These are phyloP conservation scores for Turdus rufiventris DNA, from an alignment of 2,113 vertebrate genomes.

Conservation along the genomic window DNA sequence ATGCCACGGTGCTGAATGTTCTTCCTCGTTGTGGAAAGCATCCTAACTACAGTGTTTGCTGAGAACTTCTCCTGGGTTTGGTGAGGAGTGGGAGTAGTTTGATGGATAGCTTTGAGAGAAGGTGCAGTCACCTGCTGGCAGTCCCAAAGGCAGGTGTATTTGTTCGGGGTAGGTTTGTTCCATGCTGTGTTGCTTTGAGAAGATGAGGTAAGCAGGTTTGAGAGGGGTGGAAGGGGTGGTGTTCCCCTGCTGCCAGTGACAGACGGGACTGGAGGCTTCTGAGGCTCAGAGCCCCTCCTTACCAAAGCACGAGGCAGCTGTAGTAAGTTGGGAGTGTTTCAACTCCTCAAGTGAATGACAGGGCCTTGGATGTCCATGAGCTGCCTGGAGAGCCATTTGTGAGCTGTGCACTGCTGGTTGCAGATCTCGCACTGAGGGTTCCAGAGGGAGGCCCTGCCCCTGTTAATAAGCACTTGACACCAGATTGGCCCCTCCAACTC, in stretches of 20 bases:
- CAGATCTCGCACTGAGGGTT: neutral
- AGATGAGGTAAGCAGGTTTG: neutral
- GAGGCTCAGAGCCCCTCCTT: neutral
- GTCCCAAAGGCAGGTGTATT: neutral
- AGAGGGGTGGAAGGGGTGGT: neutral
- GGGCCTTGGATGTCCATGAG: neutral
- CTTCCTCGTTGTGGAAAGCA: neutral
- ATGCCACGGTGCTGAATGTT: rapidly evolving
- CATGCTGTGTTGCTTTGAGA: neutral
- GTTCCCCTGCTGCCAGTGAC: neutral
- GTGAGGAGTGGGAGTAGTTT: neutral
- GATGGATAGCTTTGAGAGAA: neutral
- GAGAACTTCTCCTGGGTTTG: neutral
- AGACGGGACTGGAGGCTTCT: neutral
- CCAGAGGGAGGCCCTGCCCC: neutral
- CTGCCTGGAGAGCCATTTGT: neutral
- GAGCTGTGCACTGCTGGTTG: neutral
- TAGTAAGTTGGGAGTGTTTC: neutral
- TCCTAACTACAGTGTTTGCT: neutral
- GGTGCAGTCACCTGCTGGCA: neutral
- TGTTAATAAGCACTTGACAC: slow-evolving; percentile 1
- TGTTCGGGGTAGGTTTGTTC: neutral
- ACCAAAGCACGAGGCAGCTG: neutral
- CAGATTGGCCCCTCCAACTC: neutral
- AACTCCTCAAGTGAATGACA: neutral